Conservation (phyloP, 1,140 invertebrate genomes). For the Helicoverpa armigera region DNA sequence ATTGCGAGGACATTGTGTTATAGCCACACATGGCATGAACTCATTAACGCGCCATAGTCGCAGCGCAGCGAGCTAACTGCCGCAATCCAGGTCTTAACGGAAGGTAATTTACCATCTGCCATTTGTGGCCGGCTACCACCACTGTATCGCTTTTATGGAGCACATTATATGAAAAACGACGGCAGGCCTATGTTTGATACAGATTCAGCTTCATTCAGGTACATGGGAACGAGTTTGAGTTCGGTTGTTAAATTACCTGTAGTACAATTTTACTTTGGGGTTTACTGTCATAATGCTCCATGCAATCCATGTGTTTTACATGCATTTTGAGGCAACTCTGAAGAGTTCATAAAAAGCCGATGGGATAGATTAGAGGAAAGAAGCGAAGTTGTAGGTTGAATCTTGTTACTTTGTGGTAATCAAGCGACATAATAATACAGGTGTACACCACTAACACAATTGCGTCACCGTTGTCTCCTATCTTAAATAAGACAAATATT, state of each 20-base stretch:
- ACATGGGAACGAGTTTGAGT: conserved; percentile 21
- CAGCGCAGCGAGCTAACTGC: conserved; percentile 60
- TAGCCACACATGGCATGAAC: conserved; percentile 62
- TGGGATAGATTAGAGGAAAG: too few relatives aligned
- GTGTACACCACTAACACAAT: conserved; percentile 22
- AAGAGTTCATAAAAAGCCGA: too few relatives aligned
- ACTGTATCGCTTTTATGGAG: conserved; percentile 46
- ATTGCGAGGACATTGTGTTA: conserved; percentile 54
- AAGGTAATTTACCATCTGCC: conserved; percentile 71
- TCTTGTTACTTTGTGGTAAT: background rate
- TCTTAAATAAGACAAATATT: conserved; percentile 57
- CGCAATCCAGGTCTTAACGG: conserved; percentile 74
- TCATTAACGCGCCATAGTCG: conserved; percentile 66
- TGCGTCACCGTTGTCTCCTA: conserved; percentile 38
- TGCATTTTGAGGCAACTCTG: too few relatives aligned
- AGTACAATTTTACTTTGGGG: background rate
- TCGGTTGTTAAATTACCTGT: background rate
- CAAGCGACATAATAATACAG: background rate
- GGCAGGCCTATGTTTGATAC: conserved; percentile 12
- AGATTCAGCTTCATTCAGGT: conserved; percentile 1
- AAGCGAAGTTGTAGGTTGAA: background rate
- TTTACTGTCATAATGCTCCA: too few relatives aligned
- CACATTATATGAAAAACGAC: conserved; percentile 42
- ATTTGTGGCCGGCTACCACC: conserved; percentile 24
- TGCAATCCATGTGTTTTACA: too few relatives aligned